phyloP scores from a whole-genome alignment of 2,797 vertebrate species.

The Amphiprion clarkii region DNA sequence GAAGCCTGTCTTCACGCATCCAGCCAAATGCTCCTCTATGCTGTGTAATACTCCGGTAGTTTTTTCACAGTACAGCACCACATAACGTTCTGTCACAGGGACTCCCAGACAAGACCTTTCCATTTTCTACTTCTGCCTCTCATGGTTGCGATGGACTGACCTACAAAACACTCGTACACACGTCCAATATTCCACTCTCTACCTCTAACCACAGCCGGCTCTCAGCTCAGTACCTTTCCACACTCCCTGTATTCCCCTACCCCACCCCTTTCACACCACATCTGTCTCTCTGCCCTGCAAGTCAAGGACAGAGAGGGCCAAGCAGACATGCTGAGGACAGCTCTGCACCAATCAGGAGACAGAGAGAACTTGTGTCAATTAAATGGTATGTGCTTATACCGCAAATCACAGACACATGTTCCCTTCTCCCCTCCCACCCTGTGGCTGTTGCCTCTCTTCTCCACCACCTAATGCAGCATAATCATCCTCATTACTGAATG shows the following conservation, averaged over 20 bases:
- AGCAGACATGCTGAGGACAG: constrained; percentile 74
- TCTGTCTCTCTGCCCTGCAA: constrained; percentile 80
- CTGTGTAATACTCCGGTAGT: constrained; percentile 21
- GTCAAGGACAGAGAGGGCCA: constrained; percentile 75
- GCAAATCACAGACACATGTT: constrained; percentile 85
- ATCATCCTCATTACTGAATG: constrained; percentile 86
- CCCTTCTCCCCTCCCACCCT: constrained; percentile 67
- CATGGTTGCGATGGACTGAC: constrained; percentile 51
- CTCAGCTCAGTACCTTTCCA: constrained; percentile 76
- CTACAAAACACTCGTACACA: constrained; percentile 55
- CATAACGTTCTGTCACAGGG: constrained; percentile 35
- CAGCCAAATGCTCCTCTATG: constrained; percentile 38
- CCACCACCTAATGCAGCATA: constrained; percentile 79
- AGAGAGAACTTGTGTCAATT: constrained; percentile 81
- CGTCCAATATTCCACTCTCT: constrained; percentile 68
- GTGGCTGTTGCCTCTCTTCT: constrained; percentile 74
- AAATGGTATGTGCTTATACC: constrained; percentile 85
- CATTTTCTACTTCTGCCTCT: constrained; percentile 34
- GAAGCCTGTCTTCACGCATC: constrained; percentile 71
- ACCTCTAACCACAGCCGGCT: constrained; percentile 56
- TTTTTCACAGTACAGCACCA: constrained; percentile 36
- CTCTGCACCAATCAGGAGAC: constrained; percentile 75
- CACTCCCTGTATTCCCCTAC: constrained; percentile 52
- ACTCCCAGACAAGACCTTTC: constrained; percentile 64
- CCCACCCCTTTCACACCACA: constrained; percentile 74